phyloP scores from a whole-genome alignment of 2,797 vertebrate genomes.

The Clarias laeviceps region DNA sequence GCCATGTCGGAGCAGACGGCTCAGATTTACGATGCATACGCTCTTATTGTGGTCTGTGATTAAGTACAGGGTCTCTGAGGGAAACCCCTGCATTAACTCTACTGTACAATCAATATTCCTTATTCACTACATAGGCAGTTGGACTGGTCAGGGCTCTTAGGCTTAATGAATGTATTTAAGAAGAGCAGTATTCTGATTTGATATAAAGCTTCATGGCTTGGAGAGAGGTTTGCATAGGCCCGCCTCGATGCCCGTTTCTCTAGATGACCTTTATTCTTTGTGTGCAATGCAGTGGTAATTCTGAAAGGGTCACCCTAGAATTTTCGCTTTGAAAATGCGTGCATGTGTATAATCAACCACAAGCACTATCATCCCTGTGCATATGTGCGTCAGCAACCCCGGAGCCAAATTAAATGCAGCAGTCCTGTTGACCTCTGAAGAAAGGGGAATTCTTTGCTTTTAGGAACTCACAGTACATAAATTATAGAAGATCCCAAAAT shows the following conservation, averaged over 20 bases:
- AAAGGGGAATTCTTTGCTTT: slow-evolving; percentile 34
- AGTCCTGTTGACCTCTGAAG: slow-evolving; percentile 43
- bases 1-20: slow-evolving; percentile 35
- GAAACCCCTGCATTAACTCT: slow-evolving; percentile 47
- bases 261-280: slow-evolving; percentile 17
- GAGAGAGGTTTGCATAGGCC: background rate
- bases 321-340: background rate
- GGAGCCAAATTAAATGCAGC: slow-evolving; percentile 50
- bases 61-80: slow-evolving; percentile 48
- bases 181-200: slow-evolving; percentile 42
- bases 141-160: slow-evolving; percentile 42
- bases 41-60: slow-evolving; percentile 53
- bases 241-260: background rate
- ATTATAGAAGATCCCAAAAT: slow-evolving; percentile 27
- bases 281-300: slow-evolving; percentile 16
- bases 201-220: slow-evolving; percentile 29
- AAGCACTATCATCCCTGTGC: slow-evolving; percentile 1
- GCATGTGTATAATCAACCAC: background rate
- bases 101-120: slow-evolving; percentile 50
- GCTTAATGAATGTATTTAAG: slow-evolving; percentile 46
- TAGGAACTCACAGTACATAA: slow-evolving; percentile 39
- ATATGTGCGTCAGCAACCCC: slow-evolving; percentile 32
- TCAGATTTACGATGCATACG: slow-evolving; percentile 52
- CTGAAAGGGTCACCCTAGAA: slow-evolving; percentile 9
- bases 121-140: slow-evolving; percentile 49